Evolutionary conservation across 2,113 vertebrate genomes (phyloP), one percentile per base, ranked within the genome.

Genomic region (Petromus typicus): DNA sequence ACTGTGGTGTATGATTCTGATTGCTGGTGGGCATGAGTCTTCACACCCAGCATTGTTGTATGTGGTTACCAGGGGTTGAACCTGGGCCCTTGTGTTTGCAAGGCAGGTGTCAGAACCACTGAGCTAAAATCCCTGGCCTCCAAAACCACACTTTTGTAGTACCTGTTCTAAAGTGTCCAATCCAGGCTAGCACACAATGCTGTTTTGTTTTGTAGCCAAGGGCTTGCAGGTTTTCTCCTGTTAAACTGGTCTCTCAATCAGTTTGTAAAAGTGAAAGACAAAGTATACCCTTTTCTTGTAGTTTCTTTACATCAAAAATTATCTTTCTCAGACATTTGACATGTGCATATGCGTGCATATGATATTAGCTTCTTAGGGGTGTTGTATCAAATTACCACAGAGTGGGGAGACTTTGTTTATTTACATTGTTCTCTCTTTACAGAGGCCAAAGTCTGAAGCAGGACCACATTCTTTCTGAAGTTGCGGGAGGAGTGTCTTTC

Each of bases 271-370:
- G 43, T 71, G 16, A 73, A 40, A 86, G 73, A 79, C n/a, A 67
- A n/a, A 43, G 23, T 34, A 23, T 51, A 75, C 69, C 5, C 76
- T 63, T 86, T 86, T 81, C 27, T 84, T 84, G 45, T 51, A 59
- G 56, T 4, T 43, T 73, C 66, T 30, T 9, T 30, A 34, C 5
- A 30, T 37, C 17, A 5, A 14, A 75, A 56, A 43, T 32, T 37
- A 71, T 22, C 16, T 73, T 90, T 78, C 40, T 51, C 1, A 0
- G 43, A 22, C 3, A 45, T 87, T 85, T 81, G 27, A 32, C 54
- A 3, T 12, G 3, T 1, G 27, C 20, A 0, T 51, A 40, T 22
- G 25, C n/a, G n/a, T n/a, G n/a, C 0, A 48, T 43, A 51, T 30
- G 45, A 7, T 18, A 20, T 88, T 71, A 32, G 6, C 48, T 85